These are phyloP conservation scores for Mactra quadrangularis DNA, from an alignment of 1,140 invertebrate species.

Conservation along the genomic window DNA sequence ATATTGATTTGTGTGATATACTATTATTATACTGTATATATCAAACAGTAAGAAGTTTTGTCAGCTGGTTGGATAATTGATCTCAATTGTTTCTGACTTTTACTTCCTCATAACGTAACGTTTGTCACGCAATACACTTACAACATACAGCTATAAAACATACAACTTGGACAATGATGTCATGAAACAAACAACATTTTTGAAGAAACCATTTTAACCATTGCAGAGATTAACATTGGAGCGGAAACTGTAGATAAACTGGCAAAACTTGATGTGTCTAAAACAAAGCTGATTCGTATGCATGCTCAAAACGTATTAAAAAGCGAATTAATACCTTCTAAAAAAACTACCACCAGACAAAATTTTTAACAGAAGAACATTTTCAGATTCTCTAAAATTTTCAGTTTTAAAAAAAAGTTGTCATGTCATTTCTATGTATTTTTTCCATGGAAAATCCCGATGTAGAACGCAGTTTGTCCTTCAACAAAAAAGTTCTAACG, in stretches of 20 bases:
- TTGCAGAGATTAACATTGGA: neutral
- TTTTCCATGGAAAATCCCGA: slow-evolving; percentile 70
- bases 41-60: too few species aligned
- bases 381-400: neutral
- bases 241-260: neutral
- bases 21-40: too few species aligned
- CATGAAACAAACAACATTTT: too few species aligned
- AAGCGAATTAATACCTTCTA: neutral
- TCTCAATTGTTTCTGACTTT: too few species aligned
- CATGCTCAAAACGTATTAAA: neutral
- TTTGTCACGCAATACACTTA: too few species aligned
- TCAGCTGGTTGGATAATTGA: too few species aligned
- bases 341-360: neutral
- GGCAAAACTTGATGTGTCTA: neutral
- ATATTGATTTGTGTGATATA: too few species aligned
- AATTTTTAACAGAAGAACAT: too few species aligned
- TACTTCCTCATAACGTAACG: too few species aligned
- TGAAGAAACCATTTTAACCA: neutral
- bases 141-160: too few species aligned
- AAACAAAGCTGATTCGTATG: neutral
- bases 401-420: slow-evolving; percentile 32
- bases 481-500: slow-evolving; percentile 59
- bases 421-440: slow-evolving; percentile 58
- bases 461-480: slow-evolving; percentile 65
- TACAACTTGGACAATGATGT: too few species aligned